Conservation (phyloP, 2,113 vertebrate genomes). For the Lanius ludovicianus region DNA sequence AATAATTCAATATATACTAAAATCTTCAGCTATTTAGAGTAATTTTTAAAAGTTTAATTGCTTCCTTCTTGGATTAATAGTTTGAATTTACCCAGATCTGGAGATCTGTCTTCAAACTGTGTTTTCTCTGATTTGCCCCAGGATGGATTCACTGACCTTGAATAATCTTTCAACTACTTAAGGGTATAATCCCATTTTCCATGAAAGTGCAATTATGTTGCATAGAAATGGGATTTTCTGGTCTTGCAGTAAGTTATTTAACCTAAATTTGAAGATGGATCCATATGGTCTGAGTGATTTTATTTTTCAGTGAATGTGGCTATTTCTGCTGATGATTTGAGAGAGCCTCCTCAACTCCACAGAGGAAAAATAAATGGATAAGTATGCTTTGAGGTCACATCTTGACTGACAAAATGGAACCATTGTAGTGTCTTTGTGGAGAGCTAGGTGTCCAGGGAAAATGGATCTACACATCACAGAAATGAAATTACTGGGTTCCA, state of each 20-base stretch:
- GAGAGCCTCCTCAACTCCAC: neutral
- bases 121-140: neutral
- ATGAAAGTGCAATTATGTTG: slow-evolving; percentile 15
- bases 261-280: slow-evolving; percentile 24
- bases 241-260: slow-evolving; percentile 46
- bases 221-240: slow-evolving; percentile 29
- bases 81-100: neutral
- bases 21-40: neutral
- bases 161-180: slow-evolving; percentile 13
- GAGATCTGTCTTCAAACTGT: neutral
- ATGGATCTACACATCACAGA: neutral
- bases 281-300: neutral
- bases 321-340: slow-evolving; percentile 17
- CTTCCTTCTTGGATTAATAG: neutral
- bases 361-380: neutral
- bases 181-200: slow-evolving; percentile 47
- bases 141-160: slow-evolving; percentile 5
- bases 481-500: neutral
- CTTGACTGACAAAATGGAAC: neutral
- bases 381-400: neutral
- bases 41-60: neutral
- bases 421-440: neutral
- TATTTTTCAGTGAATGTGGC: neutral
- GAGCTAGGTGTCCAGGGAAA: neutral
- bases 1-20: neutral